Percentiles rank a stretch among this genome's conserved stretches.
phyloP scores from a whole-genome alignment of 2,113 vertebrate genomes.

The Scortum barcoo region DNA sequence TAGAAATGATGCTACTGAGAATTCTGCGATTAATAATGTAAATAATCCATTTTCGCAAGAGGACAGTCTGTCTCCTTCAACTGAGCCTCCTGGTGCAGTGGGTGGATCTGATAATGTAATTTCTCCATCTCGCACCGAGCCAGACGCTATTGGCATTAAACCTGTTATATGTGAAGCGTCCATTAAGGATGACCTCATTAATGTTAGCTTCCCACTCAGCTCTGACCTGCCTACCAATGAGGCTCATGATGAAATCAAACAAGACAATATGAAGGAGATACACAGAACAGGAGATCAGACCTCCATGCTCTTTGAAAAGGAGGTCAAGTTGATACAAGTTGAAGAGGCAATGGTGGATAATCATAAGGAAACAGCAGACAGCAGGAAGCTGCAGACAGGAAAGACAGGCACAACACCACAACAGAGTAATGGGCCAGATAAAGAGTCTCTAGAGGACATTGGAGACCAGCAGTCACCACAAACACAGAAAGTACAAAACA shows the following conservation, averaged over 20 bases:
- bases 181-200: slow-evolving; percentile 49
- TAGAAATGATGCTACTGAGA: slow-evolving; percentile 15
- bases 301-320: slow-evolving; percentile 3
- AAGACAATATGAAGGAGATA: slow-evolving; percentile 40
- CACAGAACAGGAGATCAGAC: slow-evolving; percentile 15
- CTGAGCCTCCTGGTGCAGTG: slow-evolving; percentile 15
- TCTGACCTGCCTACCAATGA: slow-evolving; percentile 24
- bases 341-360: slow-evolving; percentile 39
- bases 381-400: slow-evolving; percentile 39
- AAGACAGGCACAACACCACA: slow-evolving; percentile 35
- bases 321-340: slow-evolving; percentile 38
- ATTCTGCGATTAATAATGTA: not conserved
- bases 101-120: slow-evolving; percentile 38
- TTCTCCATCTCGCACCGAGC: slow-evolving; percentile 15
- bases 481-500: slow-evolving; percentile 26
- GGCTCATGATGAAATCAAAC: slow-evolving; percentile 32
- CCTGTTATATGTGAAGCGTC: slow-evolving; percentile 48
- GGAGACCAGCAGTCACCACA: slow-evolving; percentile 44
- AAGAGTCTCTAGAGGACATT: slow-evolving; percentile 51
- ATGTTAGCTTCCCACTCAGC: slow-evolving; percentile 40
- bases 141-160: slow-evolving; percentile 34
- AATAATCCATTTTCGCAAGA: slow-evolving; percentile 32
- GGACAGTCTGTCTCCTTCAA: slow-evolving; percentile 10
- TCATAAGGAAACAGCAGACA: slow-evolving; percentile 60
- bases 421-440: slow-evolving; percentile 51